These are phyloP conservation scores for Drosophila burlai DNA, from an alignment of 1,140 invertebrate genomes.

Conservation along the genomic window DNA sequence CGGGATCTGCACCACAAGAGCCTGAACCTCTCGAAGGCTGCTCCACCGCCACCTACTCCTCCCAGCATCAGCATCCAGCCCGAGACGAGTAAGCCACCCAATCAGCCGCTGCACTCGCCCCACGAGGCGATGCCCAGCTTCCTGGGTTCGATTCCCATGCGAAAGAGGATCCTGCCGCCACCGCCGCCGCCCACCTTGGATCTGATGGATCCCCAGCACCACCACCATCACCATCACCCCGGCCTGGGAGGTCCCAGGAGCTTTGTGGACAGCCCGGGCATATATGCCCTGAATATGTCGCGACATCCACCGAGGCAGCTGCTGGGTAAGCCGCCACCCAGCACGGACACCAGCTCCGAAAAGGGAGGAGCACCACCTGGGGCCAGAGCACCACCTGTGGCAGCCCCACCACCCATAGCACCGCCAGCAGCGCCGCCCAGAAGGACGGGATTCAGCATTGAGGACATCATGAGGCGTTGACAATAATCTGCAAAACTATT, in stretches of 20 bases:
- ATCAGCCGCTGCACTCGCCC: constrained; percentile 79
- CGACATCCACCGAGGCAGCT: constrained; percentile 70
- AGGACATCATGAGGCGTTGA: constrained; percentile 90
- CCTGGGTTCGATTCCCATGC: constrained; percentile 87
- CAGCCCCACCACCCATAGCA: constrained; percentile 55
- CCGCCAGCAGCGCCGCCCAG: constrained; percentile 86
- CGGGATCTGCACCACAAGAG: constrained; percentile 89
- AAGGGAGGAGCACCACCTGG: constrained; percentile 43
- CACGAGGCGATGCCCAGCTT: constrained; percentile 86
- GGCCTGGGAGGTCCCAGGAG: constrained; percentile 39
- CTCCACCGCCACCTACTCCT: constrained; percentile 40
- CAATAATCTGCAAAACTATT: not conserved
- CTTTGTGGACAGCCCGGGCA: constrained; percentile 60
- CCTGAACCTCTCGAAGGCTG: constrained; percentile 70
- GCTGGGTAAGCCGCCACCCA: constrained; percentile 53
- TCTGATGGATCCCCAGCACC: constrained; percentile 47
- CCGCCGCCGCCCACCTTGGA: constrained; percentile 21
- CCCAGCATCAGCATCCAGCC: constrained; percentile 79
- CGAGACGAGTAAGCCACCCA: constrained; percentile 71
- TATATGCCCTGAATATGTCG: constrained; percentile 72
- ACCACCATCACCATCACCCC: constrained; percentile 44
- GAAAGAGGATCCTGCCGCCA: constrained; percentile 86
- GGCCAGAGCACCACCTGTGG: constrained; percentile 49
- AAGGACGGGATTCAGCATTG: constrained; percentile 90
- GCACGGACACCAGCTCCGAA: constrained; percentile 44